Conservation (phyloP, 2,113 vertebrate species). For the Heterochromis multidens region DNA sequence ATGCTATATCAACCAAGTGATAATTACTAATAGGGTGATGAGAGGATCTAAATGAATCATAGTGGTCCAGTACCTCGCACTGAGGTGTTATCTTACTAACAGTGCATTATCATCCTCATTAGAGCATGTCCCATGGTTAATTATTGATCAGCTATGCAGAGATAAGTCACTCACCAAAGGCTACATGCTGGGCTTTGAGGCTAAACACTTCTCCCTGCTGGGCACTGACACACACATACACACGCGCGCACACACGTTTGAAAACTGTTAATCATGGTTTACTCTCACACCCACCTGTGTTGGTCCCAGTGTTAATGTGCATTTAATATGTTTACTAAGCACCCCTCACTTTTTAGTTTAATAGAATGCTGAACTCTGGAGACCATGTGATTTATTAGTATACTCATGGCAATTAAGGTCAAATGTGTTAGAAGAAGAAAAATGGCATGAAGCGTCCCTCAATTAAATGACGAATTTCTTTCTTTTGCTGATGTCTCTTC, state of each 20-base stretch:
- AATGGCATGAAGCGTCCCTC: neutral
- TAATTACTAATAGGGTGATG: slow-evolving; percentile 49
- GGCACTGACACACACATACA: neutral
- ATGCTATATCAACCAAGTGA: slow-evolving; percentile 37
- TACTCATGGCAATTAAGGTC: slow-evolving; percentile 20
- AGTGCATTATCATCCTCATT: slow-evolving; percentile 62
- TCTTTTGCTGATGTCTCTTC: neutral
- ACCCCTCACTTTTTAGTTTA: slow-evolving; percentile 10
- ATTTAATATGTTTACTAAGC: slow-evolving; percentile 18
- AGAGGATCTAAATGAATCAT: slow-evolving; percentile 53
- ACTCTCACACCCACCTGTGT: neutral
- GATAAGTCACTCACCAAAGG: slow-evolving; percentile 63
- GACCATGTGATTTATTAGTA: slow-evolving; percentile 18
- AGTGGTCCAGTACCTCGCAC: slow-evolving; percentile 15
- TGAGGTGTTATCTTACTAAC: slow-evolving; percentile 57
- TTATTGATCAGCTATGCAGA: slow-evolving; percentile 71
- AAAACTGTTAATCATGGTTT: slow-evolving; percentile 39
- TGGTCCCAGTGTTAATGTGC: slow-evolving; percentile 1
- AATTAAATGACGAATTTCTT: neutral
- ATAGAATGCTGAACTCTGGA: slow-evolving; percentile 8
- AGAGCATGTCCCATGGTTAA: slow-evolving; percentile 61
- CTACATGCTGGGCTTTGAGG: slow-evolving; percentile 47
- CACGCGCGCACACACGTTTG: neutral
- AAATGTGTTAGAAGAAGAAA: neutral
- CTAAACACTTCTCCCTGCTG: slow-evolving; percentile 30